phyloP scores from a whole-genome alignment of 2,888 invertebrate genomes.

The Physocephala rufipes region DNA sequence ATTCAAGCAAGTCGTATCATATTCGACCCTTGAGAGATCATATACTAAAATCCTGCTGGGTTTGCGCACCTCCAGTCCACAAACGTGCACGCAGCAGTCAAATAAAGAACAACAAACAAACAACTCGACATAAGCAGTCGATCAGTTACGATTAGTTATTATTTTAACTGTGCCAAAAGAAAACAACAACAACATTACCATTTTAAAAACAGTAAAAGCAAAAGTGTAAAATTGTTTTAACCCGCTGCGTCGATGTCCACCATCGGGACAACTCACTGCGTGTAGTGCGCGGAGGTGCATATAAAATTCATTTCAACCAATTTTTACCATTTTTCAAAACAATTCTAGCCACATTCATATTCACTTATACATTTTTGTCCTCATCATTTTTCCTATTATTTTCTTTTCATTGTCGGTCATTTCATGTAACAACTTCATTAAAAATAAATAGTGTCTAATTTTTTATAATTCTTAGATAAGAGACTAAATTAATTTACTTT shows the following conservation, averaged over 20 bases:
- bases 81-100: too few species aligned
- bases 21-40: not conserved
- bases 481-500: too few species aligned
- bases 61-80: constrained; percentile 12
- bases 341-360: not conserved
- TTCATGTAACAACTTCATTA: too few species aligned
- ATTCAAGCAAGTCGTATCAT: not conserved
- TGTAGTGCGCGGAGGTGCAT: not conserved
- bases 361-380: too few species aligned
- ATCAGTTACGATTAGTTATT: not conserved
- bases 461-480: too few species aligned
- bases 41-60: constrained; percentile 17
- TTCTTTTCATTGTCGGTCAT: too few species aligned
- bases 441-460: too few species aligned
- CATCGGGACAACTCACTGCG: not conserved
- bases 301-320: constrained; percentile 2
- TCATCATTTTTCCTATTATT: too few species aligned
- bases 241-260: not conserved
- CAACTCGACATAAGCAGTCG: not conserved
- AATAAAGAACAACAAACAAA: too few species aligned
- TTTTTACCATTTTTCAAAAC: constrained; percentile 7
- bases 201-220: not conserved
- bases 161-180: too few species aligned
- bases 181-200: too few species aligned
- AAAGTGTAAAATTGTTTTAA: constrained; percentile 23